Base-by-base conservation (phyloP, 2,888 invertebrate genomes). In the Linnaemya tessellans region DNA sequence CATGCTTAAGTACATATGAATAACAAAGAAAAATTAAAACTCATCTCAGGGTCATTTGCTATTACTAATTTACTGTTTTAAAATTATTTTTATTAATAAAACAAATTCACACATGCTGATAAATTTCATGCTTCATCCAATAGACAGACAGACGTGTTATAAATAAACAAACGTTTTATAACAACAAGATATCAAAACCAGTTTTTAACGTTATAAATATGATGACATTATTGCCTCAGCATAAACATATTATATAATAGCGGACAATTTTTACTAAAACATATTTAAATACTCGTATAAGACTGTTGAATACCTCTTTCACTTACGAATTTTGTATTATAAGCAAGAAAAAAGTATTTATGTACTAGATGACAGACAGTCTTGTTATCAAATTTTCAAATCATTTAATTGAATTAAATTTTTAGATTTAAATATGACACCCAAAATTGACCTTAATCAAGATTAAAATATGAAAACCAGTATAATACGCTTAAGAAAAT, bases 11-110 rank as follows among this genome's bases (percentile, higher is more conserved):
- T 51, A 22, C n/a, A 46, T 46, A 22, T 30, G 30, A 30, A 30
- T 54, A 22, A 20, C 20, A 22, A 22, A 54, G 22, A 54, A 54
- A 54, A 54, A 20, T 38, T 43, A 62, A 68, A 68, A 62, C 38
- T 51, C 49, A 41, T 60, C 25, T 68, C 62, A 68, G 60, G 68
- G 80, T 74, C 68, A 68, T 51, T 74, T 73, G 46, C 58, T 56
- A 46, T 20, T 58, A 46, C 22, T 56, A 54, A 65, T 75, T 75
- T 71, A 49, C 43, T 70, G 30, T 41, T 51, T 22, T 49, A 62
- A 62, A 62, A 62, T 74, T 30, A 51, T 41, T 41, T 51, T 64
- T 54, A 41, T 74, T 1, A 60, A 41, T 18, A 73, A 38, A 62
- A 60, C 46, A 51, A 62, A 74, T 22, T 70, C 20, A n/a, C 51